Conservation (phyloP, 1,140 invertebrate genomes). For the Nomia melanderi region DNA sequence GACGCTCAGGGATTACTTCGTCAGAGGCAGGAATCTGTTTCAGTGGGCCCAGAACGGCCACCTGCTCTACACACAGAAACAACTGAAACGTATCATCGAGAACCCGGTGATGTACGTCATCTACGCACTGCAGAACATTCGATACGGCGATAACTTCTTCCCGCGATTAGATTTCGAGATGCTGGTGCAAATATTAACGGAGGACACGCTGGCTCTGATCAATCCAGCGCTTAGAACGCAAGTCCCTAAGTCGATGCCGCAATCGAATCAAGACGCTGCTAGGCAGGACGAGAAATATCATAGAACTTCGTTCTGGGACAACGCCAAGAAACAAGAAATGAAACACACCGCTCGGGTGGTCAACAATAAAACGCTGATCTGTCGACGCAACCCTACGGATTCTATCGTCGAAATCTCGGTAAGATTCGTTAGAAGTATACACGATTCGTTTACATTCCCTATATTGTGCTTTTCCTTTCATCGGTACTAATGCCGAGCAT, state of each 20-base stretch:
- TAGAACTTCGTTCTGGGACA: constrained; percentile 77
- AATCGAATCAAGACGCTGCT: neutral
- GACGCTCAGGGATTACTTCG: constrained; percentile 87
- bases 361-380: constrained; percentile 66
- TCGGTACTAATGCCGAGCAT: too few relatives aligned
- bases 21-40: constrained; percentile 87
- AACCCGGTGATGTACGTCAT: constrained; percentile 87
- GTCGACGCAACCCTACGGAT: constrained; percentile 63
- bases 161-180: constrained; percentile 84
- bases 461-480: too few relatives aligned
- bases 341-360: constrained; percentile 22
- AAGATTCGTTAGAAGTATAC: constrained; percentile 24
- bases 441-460: too few relatives aligned
- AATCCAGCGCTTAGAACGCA: constrained; percentile 69
- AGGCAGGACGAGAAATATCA: constrained; percentile 8
- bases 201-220: constrained; percentile 68
- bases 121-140: constrained; percentile 84
- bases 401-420: constrained; percentile 76
- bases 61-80: constrained; percentile 84
- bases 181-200: constrained; percentile 84
- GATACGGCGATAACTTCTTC: constrained; percentile 85
- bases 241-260: neutral
- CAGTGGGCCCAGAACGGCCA: constrained; percentile 85
- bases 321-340: constrained; percentile 73
- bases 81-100: constrained; percentile 85